Base-by-base conservation (phyloP, 2,797 vertebrate species). In the Thunnus albacares region DNA sequence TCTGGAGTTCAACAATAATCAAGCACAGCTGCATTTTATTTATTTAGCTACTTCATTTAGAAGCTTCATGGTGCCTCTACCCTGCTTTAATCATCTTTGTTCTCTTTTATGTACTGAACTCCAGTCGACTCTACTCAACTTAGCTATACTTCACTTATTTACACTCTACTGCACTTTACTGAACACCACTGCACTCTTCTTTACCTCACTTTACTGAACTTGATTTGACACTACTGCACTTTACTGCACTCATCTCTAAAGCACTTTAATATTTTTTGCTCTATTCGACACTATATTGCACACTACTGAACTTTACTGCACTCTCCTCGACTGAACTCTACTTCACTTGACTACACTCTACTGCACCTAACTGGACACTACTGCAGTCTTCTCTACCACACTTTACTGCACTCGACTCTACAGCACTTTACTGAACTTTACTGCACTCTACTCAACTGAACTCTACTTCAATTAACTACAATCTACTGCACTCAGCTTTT, bases 11-110 rank as follows among this genome's bases (percentile, higher is more conserved):
- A 28, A 13, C 9, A 65, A 59, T 52, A 52, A 64, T 45, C 18
- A 12, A 6, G 7, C 60, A 14, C 1, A 10, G 35, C 51, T 49
- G 53, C 0, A 20, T 75, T 80, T 75, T 43, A 80, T 69, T 80
- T 59, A 52, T 63, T 57, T 62, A 45, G 9, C 52, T 35, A 59
- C 24, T 53, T 61, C 3, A 14, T 13, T 14, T 43, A 43, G 41
- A 20, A 38, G n/a, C 59, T 72, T 59, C 22, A 70, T 35, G 8
- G 57, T 30, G 9, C 14, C 38, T 60, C n/a, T 6, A 14, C 41
- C 49, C 61, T 59, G 10, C 68, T 72, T 53, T 35, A 35, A 51
- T 66, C 45, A 49, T 59, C 10, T 63, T 49, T 49, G 6, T 13
- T 65, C 52, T 17, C 8, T 18, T n/a, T 24, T 67, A 43, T 43